Evolutionary conservation across 1,140 invertebrate genomes (phyloP), one percentile per base, ranked within the genome.

Genomic region (Polyergus mexicanus): DNA sequence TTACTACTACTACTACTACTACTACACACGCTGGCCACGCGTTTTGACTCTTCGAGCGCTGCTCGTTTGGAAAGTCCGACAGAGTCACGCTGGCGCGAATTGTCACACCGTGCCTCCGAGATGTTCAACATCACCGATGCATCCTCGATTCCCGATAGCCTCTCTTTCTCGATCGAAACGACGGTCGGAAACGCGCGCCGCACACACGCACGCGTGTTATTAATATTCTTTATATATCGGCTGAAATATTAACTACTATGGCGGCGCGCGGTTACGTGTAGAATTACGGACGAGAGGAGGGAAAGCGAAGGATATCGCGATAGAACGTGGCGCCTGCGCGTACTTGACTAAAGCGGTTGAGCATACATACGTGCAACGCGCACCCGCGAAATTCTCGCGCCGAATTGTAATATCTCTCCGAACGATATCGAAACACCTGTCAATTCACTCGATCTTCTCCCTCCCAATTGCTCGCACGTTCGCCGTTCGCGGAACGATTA

Each of bases 171-270:
- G 65, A 75, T 83, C 22, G 60, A 74, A 60, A 66, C 47, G 88
- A 87, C 41, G 54, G 81, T 69, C 69, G 69, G 54, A 56, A 86
- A 86, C 47, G 44, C 5, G 63, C 10, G 32, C 6, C 28, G 41
- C 66, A 60, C n/a, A 69, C 60, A 41, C 41, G 11, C 3, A 44
- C 41, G 41, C 41, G 44, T 41, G 69, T 75, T 83, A 77, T 89
- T 86, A 88, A 91, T 85, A 88, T 89, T 91, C 65, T 19, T 13
- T 51, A 19, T 51, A 51, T 69, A 85, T 84, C 75, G 75, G 80
- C 63, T 60, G 56, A 86, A 89, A 78, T 88, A 91, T 91, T 86
- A 88, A 89, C 76, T 89, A 89, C 76, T 89, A 91, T 91, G 90
- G 90, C 88, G 88, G 78, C 90, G 47, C 47, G 47, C 13, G 78